These are phyloP conservation scores for Drosophila elegans DNA, from an alignment of 1,140 invertebrate species.

Conservation along the genomic window DNA sequence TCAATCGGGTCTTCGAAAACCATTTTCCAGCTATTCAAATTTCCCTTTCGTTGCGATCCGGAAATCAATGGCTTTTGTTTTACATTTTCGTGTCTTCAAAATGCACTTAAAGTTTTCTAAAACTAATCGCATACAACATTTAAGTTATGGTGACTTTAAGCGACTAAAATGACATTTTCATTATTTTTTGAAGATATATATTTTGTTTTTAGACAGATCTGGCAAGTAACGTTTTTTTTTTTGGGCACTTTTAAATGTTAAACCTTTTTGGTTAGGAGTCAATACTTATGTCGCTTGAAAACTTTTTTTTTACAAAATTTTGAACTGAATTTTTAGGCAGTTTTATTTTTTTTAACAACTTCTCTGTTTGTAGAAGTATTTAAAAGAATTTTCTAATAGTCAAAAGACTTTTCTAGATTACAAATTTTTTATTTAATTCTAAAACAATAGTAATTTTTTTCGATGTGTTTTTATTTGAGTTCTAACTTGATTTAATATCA, in stretches of 20 bases:
- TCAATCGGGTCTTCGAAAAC: neutral
- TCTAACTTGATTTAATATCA: neutral
- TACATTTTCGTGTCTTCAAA: constrained; percentile 1
- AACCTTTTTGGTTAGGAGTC: too few relatives aligned
- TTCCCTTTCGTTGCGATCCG: constrained; percentile 16
- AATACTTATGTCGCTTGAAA: too few relatives aligned
- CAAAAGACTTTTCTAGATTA: too few relatives aligned
- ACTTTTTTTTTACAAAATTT: too few relatives aligned
- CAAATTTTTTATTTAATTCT: too few relatives aligned
- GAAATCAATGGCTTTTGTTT: constrained; percentile 1
- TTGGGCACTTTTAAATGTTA: too few relatives aligned
- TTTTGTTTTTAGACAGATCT: neutral
- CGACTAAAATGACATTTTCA: neutral
- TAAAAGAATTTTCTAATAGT: too few relatives aligned
- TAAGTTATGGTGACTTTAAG: neutral
- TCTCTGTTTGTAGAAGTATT: too few relatives aligned
- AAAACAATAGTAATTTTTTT: too few relatives aligned
- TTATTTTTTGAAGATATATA: neutral
- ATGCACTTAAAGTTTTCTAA: neutral
- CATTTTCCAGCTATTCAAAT: neutral
- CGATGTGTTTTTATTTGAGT: too few relatives aligned
- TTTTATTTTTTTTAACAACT: too few relatives aligned
- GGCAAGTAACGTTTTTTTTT: neutral
- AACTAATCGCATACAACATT: neutral
- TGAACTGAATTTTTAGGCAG: too few relatives aligned